A percentile compares a stretch with the other conserved stretches of the same genome.
phyloP scores from a whole-genome alignment of 2,888 invertebrate species.

The Sesia apiformis region DNA sequence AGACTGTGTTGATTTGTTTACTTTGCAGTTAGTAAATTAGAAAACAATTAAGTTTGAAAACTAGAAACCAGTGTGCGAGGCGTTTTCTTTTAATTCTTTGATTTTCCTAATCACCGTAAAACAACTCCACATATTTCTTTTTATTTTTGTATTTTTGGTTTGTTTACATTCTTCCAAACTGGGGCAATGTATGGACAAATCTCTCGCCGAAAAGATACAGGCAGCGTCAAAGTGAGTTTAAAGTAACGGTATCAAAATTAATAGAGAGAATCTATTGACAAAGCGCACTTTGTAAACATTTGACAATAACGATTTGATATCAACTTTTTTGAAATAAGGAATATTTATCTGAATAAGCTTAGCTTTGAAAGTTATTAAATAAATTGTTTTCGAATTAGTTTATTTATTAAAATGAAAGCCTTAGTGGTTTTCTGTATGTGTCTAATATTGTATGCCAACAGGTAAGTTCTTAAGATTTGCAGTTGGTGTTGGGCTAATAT shows the following conservation, averaged over 20 bases:
- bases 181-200: slow-evolving; percentile 78
- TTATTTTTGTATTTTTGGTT: not conserved
- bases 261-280: not conserved
- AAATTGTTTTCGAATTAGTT: too few species aligned
- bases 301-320: too few species aligned
- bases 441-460: not conserved
- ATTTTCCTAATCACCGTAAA: not conserved
- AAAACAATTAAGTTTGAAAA: not conserved
- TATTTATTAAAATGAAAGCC: not conserved
- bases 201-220: slow-evolving; percentile 56
- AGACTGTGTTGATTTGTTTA: not conserved
- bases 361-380: too few species aligned
- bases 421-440: not conserved
- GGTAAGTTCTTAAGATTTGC: not conserved
- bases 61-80: not conserved
- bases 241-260: slow-evolving; percentile 2
- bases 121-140: not conserved
- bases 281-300: too few species aligned
- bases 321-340: too few species aligned
- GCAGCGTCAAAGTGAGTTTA: slow-evolving; percentile 43
- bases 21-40: not conserved
- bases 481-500: not conserved
- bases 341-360: too few species aligned
- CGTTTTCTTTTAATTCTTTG: not conserved
- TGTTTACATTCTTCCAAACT: slow-evolving; percentile 48